These are phyloP conservation scores for Coleophora deauratella DNA, from an alignment of 2,888 invertebrate genomes.

Conservation along the genomic window DNA sequence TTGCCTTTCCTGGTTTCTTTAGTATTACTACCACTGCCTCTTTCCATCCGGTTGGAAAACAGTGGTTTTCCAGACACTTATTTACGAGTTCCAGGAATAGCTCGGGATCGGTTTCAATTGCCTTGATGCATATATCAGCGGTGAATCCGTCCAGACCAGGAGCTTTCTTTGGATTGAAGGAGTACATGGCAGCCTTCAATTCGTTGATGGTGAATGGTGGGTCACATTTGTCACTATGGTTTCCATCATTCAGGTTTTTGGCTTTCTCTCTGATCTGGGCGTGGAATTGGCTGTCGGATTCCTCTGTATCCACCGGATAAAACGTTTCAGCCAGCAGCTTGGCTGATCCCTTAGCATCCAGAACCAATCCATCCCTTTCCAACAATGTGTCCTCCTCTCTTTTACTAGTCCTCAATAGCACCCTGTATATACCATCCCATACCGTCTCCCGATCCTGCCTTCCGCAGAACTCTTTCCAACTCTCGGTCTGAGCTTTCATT, in stretches of 20 bases:
- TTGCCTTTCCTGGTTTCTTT: conserved; percentile 4
- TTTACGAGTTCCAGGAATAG: conserved; percentile 1
- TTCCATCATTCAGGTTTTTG: neutral
- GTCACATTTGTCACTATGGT: conserved; percentile 1
- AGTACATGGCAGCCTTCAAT: neutral
- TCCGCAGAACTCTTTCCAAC: neutral
- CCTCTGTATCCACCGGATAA: neutral
- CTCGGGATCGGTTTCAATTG: conserved; percentile 6
- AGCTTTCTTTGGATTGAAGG: conserved; percentile 14
- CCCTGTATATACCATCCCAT: neutral
- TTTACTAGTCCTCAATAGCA: neutral
- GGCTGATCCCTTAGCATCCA: neutral
- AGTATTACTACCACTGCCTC: conserved; percentile 3
- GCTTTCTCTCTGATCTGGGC: neutral
- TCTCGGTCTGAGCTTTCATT: neutral
- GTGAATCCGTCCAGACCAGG: conserved; percentile 17
- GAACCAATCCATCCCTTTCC: neutral
- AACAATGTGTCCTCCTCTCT: neutral
- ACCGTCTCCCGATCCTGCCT: neutral
- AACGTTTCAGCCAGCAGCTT: neutral
- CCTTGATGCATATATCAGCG: conserved; percentile 15
- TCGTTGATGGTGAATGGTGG: conserved; percentile 10
- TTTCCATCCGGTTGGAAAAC: conserved; percentile 10
- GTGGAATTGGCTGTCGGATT: neutral
- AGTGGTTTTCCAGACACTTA: conserved; percentile 3